Conservation (phyloP, 2,888 invertebrate genomes). For the Rotaria macrura region DNA sequence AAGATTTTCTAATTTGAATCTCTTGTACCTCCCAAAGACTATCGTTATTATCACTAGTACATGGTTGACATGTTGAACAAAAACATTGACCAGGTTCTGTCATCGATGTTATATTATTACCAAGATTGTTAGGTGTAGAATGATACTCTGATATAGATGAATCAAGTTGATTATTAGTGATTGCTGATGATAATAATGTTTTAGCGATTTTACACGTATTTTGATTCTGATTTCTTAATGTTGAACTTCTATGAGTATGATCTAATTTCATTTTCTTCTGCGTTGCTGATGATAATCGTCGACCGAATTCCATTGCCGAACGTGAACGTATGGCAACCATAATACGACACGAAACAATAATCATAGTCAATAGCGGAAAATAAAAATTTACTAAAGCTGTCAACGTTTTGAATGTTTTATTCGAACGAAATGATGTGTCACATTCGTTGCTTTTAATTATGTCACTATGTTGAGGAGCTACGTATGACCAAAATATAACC, state of each 20-base stretch:
- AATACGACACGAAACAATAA: constrained; percentile 27
- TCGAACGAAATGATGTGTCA: constrained; percentile 24
- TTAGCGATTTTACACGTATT: no score
- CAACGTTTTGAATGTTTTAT: constrained; percentile 31
- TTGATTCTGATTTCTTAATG: neutral
- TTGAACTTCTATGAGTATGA: neutral
- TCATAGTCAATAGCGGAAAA: constrained; percentile 30
- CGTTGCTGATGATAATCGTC: constrained; percentile 7
- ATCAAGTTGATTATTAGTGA: neutral
- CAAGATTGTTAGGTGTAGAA: neutral
- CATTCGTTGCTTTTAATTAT: neutral
- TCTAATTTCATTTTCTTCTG: neutral
- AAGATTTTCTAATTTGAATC: neutral
- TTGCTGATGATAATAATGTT: neutral
- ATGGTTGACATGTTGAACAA: neutral
- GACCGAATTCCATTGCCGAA: constrained; percentile 25
- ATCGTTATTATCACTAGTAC: neutral
- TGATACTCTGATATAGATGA: neutral
- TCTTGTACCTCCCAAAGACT: neutral
- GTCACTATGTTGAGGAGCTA: neutral
- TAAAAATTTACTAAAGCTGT: constrained; percentile 32
- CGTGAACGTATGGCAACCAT: constrained; percentile 23
- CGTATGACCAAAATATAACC: constrained; percentile 26
- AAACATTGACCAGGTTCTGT: neutral
- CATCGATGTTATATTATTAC: neutral